Conservation (phyloP, 2,888 invertebrate genomes). For the Odontomyia ornata region DNA sequence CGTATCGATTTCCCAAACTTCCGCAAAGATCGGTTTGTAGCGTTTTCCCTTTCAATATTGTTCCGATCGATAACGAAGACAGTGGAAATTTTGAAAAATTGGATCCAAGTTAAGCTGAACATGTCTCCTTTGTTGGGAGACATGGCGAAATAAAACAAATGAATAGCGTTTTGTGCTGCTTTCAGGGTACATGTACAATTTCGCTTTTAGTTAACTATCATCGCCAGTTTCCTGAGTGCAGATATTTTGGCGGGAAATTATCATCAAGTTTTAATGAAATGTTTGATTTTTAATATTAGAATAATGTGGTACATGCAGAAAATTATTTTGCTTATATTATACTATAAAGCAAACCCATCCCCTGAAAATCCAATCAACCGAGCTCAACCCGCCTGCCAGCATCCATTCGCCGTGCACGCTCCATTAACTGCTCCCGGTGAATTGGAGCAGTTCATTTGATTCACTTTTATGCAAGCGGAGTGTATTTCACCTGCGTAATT, state of each 20-base stretch:
- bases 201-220: too few species aligned
- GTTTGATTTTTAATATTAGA: too few species aligned
- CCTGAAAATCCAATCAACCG: too few species aligned
- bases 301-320: too few species aligned
- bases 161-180: background rate
- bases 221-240: too few species aligned
- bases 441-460: slow-evolving; percentile 44
- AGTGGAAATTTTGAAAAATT: slow-evolving; percentile 27
- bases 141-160: background rate
- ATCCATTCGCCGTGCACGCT: too few species aligned
- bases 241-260: too few species aligned
- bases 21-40: slow-evolving; percentile 52
- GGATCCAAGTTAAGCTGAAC: background rate
- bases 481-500: slow-evolving; percentile 50
- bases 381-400: too few species aligned
- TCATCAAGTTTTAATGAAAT: too few species aligned
- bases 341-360: too few species aligned
- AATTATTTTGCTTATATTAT: too few species aligned
- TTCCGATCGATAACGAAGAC: slow-evolving; percentile 24
- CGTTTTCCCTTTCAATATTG: slow-evolving; percentile 49
- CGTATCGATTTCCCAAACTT: slow-evolving; percentile 53
- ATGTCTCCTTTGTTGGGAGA: slow-evolving; percentile 5
- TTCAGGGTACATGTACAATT: background rate
- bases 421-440: slow-evolving; percentile 27
- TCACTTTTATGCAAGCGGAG: slow-evolving; percentile 39